Evolutionary conservation across 2,797 vertebrate species (phyloP), one percentile per base, ranked within the genome.

Genomic region (Coranthus polyacanthus): DNA sequence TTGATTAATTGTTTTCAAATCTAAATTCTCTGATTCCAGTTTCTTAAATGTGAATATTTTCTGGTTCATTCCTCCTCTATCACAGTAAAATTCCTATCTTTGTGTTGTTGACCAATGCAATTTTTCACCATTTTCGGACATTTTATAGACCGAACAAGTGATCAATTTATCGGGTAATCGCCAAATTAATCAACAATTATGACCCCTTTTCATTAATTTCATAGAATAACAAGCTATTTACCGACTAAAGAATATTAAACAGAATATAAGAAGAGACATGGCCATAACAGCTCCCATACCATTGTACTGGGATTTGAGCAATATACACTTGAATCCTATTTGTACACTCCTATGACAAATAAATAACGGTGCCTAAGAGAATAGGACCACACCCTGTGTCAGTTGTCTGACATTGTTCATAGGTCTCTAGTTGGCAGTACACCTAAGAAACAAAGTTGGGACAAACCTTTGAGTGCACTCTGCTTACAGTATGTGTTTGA

Each of bases 401-500:
- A 71, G 34, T 53, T 45, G 18, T 63, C 29, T 9, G 71, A 75
- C 82, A 76, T 84, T 86, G 64, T 52, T 72, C 15, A 47, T 51
- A 43, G 59, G 32, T 41, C 17, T 22, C 21, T 43, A 39, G 22
- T 71, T 77, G 16, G 53, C 47, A 67, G 50, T 41, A 57, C 54
- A 56, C 58, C 47, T 29, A 42, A 44, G 38, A n/a, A 34, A 43
- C 17, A 53, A 49, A 64, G 42, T 16, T 32, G 2, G 46, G 63
- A 26, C 39, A 12, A 64, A 53, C 52, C 46, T 15, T 17, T 63
- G 22, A 18, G 43, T 54, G 51, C 43, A 32, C 42, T 12, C 15
- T 39, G 67, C 60, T 57, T 64, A 51, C 66, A 46, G 43, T 26
- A 76, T 73, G 37, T 47, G 21, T 16, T 26, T 61, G 29, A 38